Evolutionary conservation across 2,888 invertebrate genomes (phyloP), one percentile per base, ranked within the genome.

Genomic region (Lucinisca nassula): DNA sequence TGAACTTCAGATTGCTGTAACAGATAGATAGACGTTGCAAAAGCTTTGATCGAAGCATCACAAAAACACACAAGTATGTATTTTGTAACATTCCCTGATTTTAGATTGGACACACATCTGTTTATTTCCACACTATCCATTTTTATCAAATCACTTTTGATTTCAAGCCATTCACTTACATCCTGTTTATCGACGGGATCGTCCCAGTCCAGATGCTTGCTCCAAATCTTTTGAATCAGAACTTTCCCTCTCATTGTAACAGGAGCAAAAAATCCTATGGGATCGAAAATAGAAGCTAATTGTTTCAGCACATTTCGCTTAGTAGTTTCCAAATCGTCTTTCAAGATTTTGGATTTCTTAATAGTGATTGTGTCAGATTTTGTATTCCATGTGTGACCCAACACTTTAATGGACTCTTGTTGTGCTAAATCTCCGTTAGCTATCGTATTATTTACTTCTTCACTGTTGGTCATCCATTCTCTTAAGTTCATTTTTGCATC

Each of bases 311-410:
- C 24, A 24, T 24, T 61, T 10, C 61, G 61, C 24, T 61, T 61
- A 10, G 61, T 61, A 10, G 61, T 24, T 24, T 10, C n/a, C 12
- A 10, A 3, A 77, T 24, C 17, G 17, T 61, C 61, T 10, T 12
- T 24, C 24, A 61, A 24, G 10, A 14, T 24, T 61, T 61, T 61
- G 61, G 61, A 12, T 61, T 24, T n/a, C 12, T 72, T 72, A 12
- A 72, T n/a, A 72, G 21, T 35, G 10, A 72, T 30, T 32, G 30
- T 61, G 24, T 61, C 61, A 61, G 17, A 21, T 61, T 61, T 35
- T 27, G 35, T 40, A 51, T 80, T 21, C 81, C 72, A 80, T 24
- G n/a, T 74, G 21, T 76, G 35, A 6, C 81, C 81, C 2, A 80
- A 51, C 3, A 75, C 38, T n/a, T 70, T 70, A 17, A 72, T 67